Evolutionary conservation across 1,140 invertebrate species (phyloP), one percentile per base, ranked within the genome.

Genomic region (Drosophila equinoxialis): DNA sequence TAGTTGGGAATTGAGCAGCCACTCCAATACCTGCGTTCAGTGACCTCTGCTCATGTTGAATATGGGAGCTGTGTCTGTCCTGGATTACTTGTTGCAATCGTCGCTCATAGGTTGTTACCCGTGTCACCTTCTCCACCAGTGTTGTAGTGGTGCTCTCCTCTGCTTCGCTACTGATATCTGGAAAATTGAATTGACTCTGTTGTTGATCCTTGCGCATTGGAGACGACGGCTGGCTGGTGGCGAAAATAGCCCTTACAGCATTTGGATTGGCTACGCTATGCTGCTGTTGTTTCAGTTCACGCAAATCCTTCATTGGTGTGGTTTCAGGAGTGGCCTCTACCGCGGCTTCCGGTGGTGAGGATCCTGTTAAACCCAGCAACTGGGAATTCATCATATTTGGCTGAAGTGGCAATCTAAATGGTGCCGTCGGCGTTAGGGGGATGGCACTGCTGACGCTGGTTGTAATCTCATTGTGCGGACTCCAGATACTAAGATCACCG

Each of bases 271-370:
- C 64, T 8, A 68, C 11, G 20, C 57, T 66, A 30, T 60, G 75
- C 26, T 81, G 85, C 10, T 79, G 77, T 39, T 90, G 90, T 26
- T 91, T 91, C 6, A 91, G 57, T 48, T 91, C 90, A 33, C 83
- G 63, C 83, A 89, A 30, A 80, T 94, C 96, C 90, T 96, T 96
- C 0, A 97, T 94, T 1, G 96, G 96, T 33, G 96, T 97, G 30
- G 96, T 97, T 93, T 97, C 96, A 3, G 96, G 96, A 7, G 96
- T 97, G 6, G 96, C 96, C 93, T 97, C 96, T 33, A 97, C 95
- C 39, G 96, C 96, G 10, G 96, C 95, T 92, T 97, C 96, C 1
- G 96, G 91, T n/a, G 91, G 91, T 23, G 91, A 92, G 10, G 89
- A 90, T 10, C 91, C 91, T 6, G 84, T 91, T n/a, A 87, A 72